Evolutionary conservation across 2,888 invertebrate species (phyloP).

Genomic region (Clepsis dumicolana): DNA sequence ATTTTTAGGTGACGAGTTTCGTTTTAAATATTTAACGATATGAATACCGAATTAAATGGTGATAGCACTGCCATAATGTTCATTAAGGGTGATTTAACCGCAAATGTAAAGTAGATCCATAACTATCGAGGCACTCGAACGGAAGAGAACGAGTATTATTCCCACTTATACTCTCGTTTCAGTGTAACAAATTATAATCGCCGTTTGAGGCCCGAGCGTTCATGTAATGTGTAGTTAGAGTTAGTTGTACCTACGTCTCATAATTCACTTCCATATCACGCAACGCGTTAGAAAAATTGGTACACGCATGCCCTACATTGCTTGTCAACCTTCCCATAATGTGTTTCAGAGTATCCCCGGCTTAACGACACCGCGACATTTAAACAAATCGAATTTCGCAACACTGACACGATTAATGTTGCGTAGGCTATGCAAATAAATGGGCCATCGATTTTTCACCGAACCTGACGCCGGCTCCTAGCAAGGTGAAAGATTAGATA

Average conservation of each 20-base stretch:
- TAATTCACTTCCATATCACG: constrained; percentile 40
- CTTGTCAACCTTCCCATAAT: constrained; percentile 29
- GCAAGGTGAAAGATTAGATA: constrained; percentile 41
- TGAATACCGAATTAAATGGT: not conserved
- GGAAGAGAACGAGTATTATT: constrained; percentile 4
- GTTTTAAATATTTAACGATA: not conserved
- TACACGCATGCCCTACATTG: constrained; percentile 43
- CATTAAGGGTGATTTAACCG: not conserved
- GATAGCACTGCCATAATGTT: not conserved
- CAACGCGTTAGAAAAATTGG: constrained; percentile 40
- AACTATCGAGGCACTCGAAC: constrained; percentile 3
- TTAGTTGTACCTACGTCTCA: constrained; percentile 13
- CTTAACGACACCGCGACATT: constrained; percentile 44
- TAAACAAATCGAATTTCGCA: constrained; percentile 52
- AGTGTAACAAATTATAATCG: constrained; percentile 30
- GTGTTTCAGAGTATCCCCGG: constrained; percentile 31
- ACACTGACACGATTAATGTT: constrained; percentile 36
- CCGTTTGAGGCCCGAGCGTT: constrained; percentile 1
- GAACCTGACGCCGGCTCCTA: constrained; percentile 22
- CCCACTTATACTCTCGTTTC: constrained; percentile 26
- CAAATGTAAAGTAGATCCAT: not conserved
- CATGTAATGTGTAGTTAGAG: constrained; percentile 11
- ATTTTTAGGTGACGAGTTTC: not conserved
- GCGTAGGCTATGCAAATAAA: constrained; percentile 38
- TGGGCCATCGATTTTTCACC: constrained; percentile 36